A percentile compares a stretch with the other conserved stretches of the same genome.
phyloP scores from a whole-genome alignment of 2,797 vertebrate genomes.

The Oceanodroma leucorhoa region DNA sequence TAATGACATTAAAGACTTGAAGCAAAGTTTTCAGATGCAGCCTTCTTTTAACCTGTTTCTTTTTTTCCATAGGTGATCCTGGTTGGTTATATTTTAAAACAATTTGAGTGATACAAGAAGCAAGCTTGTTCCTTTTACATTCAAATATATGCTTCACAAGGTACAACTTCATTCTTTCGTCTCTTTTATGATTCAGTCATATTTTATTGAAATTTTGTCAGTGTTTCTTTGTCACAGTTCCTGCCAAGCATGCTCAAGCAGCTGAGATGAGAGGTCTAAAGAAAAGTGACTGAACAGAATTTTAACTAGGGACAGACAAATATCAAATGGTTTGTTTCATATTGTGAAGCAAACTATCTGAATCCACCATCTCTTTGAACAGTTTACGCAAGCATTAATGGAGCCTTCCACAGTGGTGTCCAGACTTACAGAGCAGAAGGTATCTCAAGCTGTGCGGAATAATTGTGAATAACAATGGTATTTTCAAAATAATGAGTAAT shows the following conservation, averaged over 20 bases:
- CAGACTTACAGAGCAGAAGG: neutral
- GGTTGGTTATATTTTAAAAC: conserved; percentile 23
- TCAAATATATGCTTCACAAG: conserved; percentile 19
- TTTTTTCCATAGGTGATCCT: neutral
- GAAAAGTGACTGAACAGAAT: conserved; percentile 45
- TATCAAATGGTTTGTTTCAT: conserved; percentile 18
- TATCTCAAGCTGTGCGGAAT: conserved; percentile 29
- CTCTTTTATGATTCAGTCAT: conserved; percentile 16
- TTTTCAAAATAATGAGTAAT: conserved; percentile 9
- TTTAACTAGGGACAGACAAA: conserved; percentile 48
- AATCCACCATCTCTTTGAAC: neutral
- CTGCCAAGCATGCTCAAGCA: conserved; percentile 26
- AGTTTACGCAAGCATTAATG: neutral
- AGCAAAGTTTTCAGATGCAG: neutral
- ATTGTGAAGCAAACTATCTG: conserved; percentile 40
- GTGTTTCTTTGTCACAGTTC: conserved; percentile 10
- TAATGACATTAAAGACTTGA: neutral
- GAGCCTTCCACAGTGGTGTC: neutral
- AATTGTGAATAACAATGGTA: neutral
- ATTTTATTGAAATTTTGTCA: conserved; percentile 47
- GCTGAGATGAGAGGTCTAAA: conserved; percentile 16
- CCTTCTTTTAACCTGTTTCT: neutral
- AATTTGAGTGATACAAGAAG: conserved; percentile 17
- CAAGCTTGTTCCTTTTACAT: conserved; percentile 2
- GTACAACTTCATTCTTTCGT: conserved; percentile 24